Evolutionary conservation across 2,797 vertebrate genomes (phyloP), one percentile per base, ranked within the genome.

Genomic region (Staurois parvus): DNA sequence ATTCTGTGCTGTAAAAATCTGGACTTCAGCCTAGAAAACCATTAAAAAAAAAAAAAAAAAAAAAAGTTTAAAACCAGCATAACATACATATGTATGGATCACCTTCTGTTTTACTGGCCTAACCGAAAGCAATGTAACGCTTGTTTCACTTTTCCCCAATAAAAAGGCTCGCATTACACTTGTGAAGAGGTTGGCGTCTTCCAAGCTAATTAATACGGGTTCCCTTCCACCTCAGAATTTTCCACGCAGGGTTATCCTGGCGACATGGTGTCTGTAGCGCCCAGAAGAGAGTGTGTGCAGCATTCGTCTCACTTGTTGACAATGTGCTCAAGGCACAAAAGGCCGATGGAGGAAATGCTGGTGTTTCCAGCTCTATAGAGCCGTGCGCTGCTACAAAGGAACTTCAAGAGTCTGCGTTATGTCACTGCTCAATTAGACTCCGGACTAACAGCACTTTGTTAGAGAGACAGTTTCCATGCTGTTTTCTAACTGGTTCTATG

Each of bases 221-320:
- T 92, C 89, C 92, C 92, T 89, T 91, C 91, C 93, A 92, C 93
- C 94, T 90, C 94, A 84, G 79, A 91, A 94, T 95, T 95, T 94
- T 95, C 93, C 95, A 95, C 92, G 93, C 94, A 92, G 94, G 93
- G 94, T 94, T 95, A 92, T 84, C 88, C 89, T 93, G 94, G 94
- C 94, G 94, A 91, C 94, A 90, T 90, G 73, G 90, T 91, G 94
- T 95, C 94, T 95, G 93, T 94, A 90, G 89, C 89, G 21, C 87
- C 93, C 81, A 89, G 21, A 92, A 90, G 89, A 89, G 91, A 76
- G 87, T 64, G 89, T 83, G 92, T 88, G 79, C 91, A 88, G 30
- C 90, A 70, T 52, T 76, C 89, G 91, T 90, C 91, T 88, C 88
- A 90, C 83, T 84, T 79, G 89, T 88, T 1, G 62, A 90, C 85